Base-by-base conservation (phyloP, 2,888 invertebrate species). In the Cremastinae sp. region DNA sequence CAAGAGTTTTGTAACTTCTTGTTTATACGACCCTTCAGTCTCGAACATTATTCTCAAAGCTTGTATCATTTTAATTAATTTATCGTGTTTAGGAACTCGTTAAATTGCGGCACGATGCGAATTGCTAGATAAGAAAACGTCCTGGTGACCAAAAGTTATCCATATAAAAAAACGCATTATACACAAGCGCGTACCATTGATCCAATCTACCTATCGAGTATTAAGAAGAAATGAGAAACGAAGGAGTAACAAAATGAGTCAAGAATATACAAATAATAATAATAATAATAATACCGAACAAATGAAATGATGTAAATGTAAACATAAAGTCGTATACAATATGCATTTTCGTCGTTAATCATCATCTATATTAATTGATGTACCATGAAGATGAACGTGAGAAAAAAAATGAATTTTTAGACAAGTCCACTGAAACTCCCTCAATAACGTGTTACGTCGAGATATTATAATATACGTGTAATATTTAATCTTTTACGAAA, bases 81-180 rank as follows among this genome's bases (percentile, higher is more conserved):
- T 69, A 7, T 73, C 55, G 47, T 65, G 41, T 61, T 51, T 65
- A 76, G 73, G 39, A 70, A 55, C 73, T 59, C 73, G 64, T 74
- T 72, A 74, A 72, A 35, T 64, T 85, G 85, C 85, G 83, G 85
- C 86, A 85, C 86, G 82, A 84, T 80, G 85, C 80, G 85, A 86
- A 86, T 86, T 86, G 86, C 80, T 85, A 86, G 83, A 70, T 86
- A 85, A 84, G 78, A 61, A 69, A 53, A 64, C 68, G 71, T 74
- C 77, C 65, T 37, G 35, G 69, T 47, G 76, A 59, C 73, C 72
- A 56, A 73, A 58, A 68, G 71, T 51, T 68, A 72, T 69, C 45
- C 47, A 73, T 22, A 61, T 18, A 70, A 28, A 55, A n/a, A n/a
- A n/a, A n/a, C n/a, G n/a, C n/a, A n/a, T n/a, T 28, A 53, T 4